These are phyloP conservation scores for Micrastur ruficollis DNA, from an alignment of 2,797 vertebrate genomes.

Conservation along the genomic window DNA sequence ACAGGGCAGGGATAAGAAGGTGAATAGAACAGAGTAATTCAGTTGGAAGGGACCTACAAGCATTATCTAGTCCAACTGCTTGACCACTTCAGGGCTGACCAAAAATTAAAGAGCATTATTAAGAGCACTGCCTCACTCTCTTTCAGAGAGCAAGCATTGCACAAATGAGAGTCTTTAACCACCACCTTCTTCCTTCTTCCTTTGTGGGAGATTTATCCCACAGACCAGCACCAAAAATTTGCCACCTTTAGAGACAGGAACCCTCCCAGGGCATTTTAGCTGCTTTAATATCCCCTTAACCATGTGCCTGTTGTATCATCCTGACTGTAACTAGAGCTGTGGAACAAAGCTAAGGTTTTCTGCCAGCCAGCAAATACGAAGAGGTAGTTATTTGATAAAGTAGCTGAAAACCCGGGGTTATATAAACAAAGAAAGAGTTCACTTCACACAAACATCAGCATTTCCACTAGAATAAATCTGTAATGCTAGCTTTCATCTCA, in stretches of 20 bases:
- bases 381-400: constrained; percentile 54
- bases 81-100: background rate
- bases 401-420: constrained; percentile 48
- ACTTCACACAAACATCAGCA: constrained; percentile 42
- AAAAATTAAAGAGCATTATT: background rate
- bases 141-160: background rate
- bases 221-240: background rate
- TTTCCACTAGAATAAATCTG: constrained; percentile 31
- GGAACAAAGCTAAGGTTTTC: constrained; percentile 50
- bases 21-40: background rate
- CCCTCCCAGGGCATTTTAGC: constrained; percentile 9
- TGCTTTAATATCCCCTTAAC: background rate
- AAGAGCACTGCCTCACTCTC: background rate
- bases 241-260: constrained; percentile 36
- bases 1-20: background rate
- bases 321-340: constrained; percentile 15
- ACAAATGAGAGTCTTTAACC: background rate
- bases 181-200: background rate
- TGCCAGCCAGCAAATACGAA: constrained; percentile 31
- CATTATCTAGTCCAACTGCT: background rate
- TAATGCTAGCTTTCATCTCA: constrained; percentile 22
- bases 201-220: background rate
- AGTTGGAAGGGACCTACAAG: background rate
- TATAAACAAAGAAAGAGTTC: constrained; percentile 43
- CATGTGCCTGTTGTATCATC: constrained; percentile 28